Conservation (phyloP, 2,888 invertebrate species). For the Morpho helenor region DNA sequence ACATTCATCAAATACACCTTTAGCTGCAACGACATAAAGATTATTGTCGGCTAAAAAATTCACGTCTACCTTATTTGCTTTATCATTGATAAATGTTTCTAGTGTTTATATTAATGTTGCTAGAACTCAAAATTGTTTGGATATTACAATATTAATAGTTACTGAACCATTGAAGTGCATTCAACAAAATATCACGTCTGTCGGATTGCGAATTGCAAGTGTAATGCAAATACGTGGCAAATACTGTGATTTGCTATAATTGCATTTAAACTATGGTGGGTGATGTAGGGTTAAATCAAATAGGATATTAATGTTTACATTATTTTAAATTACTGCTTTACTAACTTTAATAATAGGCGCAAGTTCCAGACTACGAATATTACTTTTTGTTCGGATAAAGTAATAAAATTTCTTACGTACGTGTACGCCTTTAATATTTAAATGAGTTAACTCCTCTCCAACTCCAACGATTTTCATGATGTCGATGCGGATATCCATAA, state of each 20-base stretch:
- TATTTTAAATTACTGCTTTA: not conserved
- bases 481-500: no score
- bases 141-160: constrained; percentile 7
- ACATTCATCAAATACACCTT: constrained; percentile 31
- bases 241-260: constrained; percentile 63
- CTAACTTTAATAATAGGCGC: no score
- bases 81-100: constrained; percentile 6
- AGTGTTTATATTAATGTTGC: constrained; percentile 6
- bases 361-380: no score
- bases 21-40: constrained; percentile 31
- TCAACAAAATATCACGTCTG: constrained; percentile 42
- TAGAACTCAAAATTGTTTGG: constrained; percentile 12
- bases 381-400: no score
- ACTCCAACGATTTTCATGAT: no score
- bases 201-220: constrained; percentile 41
- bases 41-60: constrained; percentile 27
- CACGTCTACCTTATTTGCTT: constrained; percentile 21
- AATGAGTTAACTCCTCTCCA: no score
- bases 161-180: constrained; percentile 31
- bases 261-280: constrained; percentile 49
- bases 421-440: no score
- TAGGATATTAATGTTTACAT: constrained; percentile 19
- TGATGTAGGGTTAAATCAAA: constrained; percentile 32
- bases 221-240: constrained; percentile 34
- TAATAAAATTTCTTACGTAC: no score